Evolutionary conservation across 2,888 invertebrate species (phyloP).

Genomic region (Melipona beecheii): DNA sequence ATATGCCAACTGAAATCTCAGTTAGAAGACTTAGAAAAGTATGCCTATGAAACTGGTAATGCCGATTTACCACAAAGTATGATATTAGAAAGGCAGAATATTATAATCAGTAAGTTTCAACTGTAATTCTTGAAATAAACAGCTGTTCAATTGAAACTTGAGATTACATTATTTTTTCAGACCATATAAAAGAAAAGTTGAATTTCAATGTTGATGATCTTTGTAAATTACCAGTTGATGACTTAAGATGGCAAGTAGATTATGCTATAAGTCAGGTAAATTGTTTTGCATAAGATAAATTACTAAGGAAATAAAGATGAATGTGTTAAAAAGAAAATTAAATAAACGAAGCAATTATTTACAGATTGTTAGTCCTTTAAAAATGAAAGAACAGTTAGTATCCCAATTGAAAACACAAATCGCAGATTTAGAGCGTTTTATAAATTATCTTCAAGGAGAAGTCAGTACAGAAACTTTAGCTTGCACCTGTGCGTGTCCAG

Average conservation of each 20-base stretch:
- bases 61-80: constrained; percentile 92
- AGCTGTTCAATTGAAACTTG: not conserved
- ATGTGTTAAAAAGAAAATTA: not conserved
- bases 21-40: constrained; percentile 95
- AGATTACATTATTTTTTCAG: constrained; percentile 80
- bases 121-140: not conserved
- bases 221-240: constrained; percentile 90
- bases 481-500: constrained; percentile 85
- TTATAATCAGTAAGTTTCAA: constrained; percentile 88
- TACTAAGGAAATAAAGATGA: not conserved
- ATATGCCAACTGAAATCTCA: constrained; percentile 96
- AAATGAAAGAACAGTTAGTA: constrained; percentile 98
- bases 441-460: constrained; percentile 96
- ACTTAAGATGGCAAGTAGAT: constrained; percentile 94
- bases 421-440: constrained; percentile 98
- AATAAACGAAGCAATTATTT: constrained; percentile 31
- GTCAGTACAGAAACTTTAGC: constrained; percentile 84
- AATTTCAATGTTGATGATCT: constrained; percentile 94
- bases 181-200: constrained; percentile 93
- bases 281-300: constrained; percentile 5
- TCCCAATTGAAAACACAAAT: constrained; percentile 98
- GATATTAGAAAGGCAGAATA: constrained; percentile 94
- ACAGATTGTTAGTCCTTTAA: constrained; percentile 94
- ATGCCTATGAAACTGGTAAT: constrained; percentile 95
- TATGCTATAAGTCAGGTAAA: constrained; percentile 92